phyloP scores from a whole-genome alignment of 2,888 invertebrate genomes.

The Ferdinandea cuprea region DNA sequence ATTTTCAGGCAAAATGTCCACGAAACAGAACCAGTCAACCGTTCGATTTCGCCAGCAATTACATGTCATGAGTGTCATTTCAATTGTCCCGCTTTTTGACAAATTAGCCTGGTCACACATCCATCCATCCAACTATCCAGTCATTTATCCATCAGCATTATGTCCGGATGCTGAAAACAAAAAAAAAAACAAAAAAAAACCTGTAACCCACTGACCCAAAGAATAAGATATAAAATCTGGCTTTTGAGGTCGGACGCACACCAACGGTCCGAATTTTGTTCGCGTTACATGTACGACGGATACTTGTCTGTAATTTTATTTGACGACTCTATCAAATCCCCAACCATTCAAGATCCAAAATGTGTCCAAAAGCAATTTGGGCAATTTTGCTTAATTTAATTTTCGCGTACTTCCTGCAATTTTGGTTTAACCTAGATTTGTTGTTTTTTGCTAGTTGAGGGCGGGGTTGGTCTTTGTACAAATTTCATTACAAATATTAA shows the following conservation, averaged over 20 bases:
- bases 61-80: slow-evolving; percentile 28
- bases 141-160: neutral
- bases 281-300: neutral
- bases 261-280: neutral
- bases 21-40: slow-evolving; percentile 48
- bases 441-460: neutral
- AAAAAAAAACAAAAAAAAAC: neutral
- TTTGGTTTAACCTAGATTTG: slow-evolving; percentile 45
- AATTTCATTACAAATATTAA: slow-evolving; percentile 24
- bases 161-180: neutral
- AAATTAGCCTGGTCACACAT: slow-evolving; percentile 18
- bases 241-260: slow-evolving; percentile 32
- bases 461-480: slow-evolving; percentile 7
- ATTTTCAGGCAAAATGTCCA: slow-evolving; percentile 34
- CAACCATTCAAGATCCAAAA: slow-evolving; percentile 20
- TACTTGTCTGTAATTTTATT: slow-evolving; percentile 22
- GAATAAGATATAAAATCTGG: slow-evolving; percentile 36
- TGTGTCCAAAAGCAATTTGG: slow-evolving; percentile 39
- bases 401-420: slow-evolving; percentile 18
- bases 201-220: slow-evolving; percentile 34
- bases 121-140: neutral
- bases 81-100: slow-evolving; percentile 33
- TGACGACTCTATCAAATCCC: slow-evolving; percentile 54
- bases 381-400: slow-evolving; percentile 11
- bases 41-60: slow-evolving; percentile 63